Evolutionary conservation across 2,797 vertebrate species (phyloP).

Genomic region (Trachops cirrhosus): DNA sequence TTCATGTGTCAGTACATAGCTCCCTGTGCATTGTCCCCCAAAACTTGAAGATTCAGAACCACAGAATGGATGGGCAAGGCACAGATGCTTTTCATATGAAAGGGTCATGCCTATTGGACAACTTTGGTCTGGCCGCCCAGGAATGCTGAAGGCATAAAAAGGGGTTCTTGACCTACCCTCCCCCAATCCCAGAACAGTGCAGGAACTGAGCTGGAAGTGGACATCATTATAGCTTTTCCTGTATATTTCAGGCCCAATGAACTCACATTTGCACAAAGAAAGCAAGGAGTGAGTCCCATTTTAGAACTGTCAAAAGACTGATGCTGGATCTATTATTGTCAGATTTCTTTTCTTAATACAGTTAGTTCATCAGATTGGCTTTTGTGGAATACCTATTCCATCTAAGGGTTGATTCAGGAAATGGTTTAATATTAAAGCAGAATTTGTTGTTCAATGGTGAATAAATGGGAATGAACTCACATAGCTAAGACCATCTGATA

Average conservation of each 20-base stretch:
- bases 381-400: slow-evolving; percentile 26
- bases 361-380: slow-evolving; percentile 36
- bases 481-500: background rate
- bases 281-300: slow-evolving; percentile 36
- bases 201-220: background rate
- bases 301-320: slow-evolving; percentile 54
- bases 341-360: slow-evolving; percentile 34
- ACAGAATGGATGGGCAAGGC: background rate
- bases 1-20: background rate
- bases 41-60: background rate
- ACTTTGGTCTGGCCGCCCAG: background rate
- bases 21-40: background rate
- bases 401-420: slow-evolving; percentile 41
- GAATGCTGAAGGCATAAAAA: background rate
- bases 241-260: slow-evolving; percentile 15
- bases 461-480: background rate
- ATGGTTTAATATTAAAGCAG: slow-evolving; percentile 28
- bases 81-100: background rate
- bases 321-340: slow-evolving; percentile 14
- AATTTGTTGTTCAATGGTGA: background rate
- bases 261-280: slow-evolving; percentile 9
- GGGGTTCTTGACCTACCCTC: background rate
- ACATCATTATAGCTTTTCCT: background rate
- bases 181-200: rapidly evolving
- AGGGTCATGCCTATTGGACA: rapidly evolving